Base-by-base conservation (phyloP, 2,113 vertebrate species). In the Salvelinus alpinus region DNA sequence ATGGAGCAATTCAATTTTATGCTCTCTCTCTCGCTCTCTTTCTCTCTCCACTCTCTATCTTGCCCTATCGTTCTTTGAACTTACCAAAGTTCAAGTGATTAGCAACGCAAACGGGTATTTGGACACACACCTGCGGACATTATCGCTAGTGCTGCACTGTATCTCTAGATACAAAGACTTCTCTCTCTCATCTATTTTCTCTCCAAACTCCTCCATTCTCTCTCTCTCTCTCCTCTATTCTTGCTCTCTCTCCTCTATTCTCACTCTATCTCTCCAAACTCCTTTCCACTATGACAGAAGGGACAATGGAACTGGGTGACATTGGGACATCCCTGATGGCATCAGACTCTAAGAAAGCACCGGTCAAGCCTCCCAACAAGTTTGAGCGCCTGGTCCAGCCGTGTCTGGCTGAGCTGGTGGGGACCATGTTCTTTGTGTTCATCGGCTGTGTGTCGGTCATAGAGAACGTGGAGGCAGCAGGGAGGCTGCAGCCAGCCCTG, bases 381-480 rank as follows among this genome's bases (percentile, higher is more conserved):
- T 91, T 87, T 51, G 91, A 92, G 78, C 83, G 80, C 77, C 9
- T 88, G 13, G 60, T 87, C n/a, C 91, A 93, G 86, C 90, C 90
- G 0, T 91, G 89, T 27, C 48, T 90, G 31, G 91, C 71, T 0
- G 92, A 93, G 87, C 71, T 93, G 29, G 79, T 93, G 73, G 91
- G 90, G 25, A 91, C 90, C 1, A 84, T 44, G 4, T 89, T 92
- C 85, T 93, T 93, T 44, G 90, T 93, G 51, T 92, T 93, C 24
- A 88, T 91, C 16, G 90, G 92, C 1, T 92, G 92, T 16, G 89
- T 93, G 65, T 93, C 91, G 8, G 92, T 92, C 65, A 90, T 92
- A 51, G 91, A 92, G 78, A 90, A 93, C 51, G 79, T 78, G 72
- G 87, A 86, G 66, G 44, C 84, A 0, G 48, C 80, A 0, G 91